Evolutionary conservation across 2,113 vertebrate genomes (phyloP), one percentile per base, ranked within the genome.

Genomic region (Solea solea): DNA sequence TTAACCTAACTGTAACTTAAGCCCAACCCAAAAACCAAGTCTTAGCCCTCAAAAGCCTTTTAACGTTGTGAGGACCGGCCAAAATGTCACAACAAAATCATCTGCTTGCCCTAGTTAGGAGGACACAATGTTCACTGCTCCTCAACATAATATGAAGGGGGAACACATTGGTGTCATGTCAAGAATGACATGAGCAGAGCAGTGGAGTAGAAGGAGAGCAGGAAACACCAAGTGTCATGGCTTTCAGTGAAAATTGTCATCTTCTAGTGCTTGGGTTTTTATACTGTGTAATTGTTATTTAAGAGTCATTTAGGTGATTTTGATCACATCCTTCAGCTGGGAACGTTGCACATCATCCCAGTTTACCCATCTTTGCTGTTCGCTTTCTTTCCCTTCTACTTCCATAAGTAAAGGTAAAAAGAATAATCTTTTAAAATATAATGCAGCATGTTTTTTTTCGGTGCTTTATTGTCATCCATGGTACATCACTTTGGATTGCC

Each of bases 191-290:
- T 91, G 84, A 87, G 79, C 34, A 27, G 75, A 60, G 82, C 81
- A 85, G 66, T 70, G 86, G 66, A 88, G 88, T 81, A 84, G 85
- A 90, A 92, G 85, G 80, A 86, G 84, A 76, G 48, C 79, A 88
- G 55, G 75, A 72, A 70, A 83, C 7, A 55, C 50, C 55, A 63
- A 34, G 34, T 49, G 41, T 61, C 76, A 39, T 45, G 63, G 53
- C 21, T 21, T 1, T 21, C 21, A 21, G 21, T 1, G 21, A 21
- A 21, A 21, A 21, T 21, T 48, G 53, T 45, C 34, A 34, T 34
- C 34, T 6, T 34, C 34, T 34, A 34, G 42, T 49, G 58, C 56
- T 16, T 52, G 42, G 63, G 53, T 56, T 41, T 60, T 44, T 59
- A 41, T 64, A 4, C 42, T 25, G 10, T 46, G n/a, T 51, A 46